These are phyloP conservation scores for Cataglyphis cursor DNA, from an alignment of 2,888 invertebrate genomes.

Conservation along the genomic window DNA sequence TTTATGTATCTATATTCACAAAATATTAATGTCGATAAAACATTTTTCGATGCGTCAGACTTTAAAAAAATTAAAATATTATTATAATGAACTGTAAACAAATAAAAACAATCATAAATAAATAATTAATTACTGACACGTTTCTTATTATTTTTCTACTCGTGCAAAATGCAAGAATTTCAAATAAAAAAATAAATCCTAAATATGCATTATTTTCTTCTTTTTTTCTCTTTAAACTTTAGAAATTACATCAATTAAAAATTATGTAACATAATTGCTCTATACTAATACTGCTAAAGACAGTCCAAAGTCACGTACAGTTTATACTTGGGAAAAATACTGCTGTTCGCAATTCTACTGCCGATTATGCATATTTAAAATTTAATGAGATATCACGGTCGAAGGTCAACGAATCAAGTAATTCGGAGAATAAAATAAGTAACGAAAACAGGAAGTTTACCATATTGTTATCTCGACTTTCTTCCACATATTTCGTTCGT, in stretches of 20 bases:
- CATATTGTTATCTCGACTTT: background rate
- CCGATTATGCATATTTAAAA: background rate
- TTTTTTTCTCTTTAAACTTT: background rate
- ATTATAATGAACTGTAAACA: background rate
- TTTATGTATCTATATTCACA: slow-evolving; percentile 1
- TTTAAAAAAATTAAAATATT: background rate
- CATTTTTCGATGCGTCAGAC: background rate
- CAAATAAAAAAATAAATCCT: background rate
- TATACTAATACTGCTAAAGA: background rate
- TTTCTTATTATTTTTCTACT: background rate
- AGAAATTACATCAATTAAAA: background rate
- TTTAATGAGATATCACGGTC: background rate
- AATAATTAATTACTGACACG: background rate
- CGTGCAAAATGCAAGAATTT: background rate
- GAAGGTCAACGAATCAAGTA: background rate
- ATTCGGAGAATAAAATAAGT: background rate
- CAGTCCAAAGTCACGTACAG: background rate
- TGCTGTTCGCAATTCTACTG: background rate
- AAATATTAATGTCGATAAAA: slow-evolving; percentile 4
- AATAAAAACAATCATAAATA: slow-evolving; percentile 16
- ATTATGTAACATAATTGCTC: background rate
- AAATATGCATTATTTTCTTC: background rate
- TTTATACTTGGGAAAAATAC: background rate
- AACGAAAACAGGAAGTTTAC: background rate
- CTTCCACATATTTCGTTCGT: too few relatives aligned